A percentile compares a stretch with the other conserved stretches of the same genome.
Conservation (phyloP, 2,797 vertebrate genomes). For the Crocodylus rhombifer region DNA sequence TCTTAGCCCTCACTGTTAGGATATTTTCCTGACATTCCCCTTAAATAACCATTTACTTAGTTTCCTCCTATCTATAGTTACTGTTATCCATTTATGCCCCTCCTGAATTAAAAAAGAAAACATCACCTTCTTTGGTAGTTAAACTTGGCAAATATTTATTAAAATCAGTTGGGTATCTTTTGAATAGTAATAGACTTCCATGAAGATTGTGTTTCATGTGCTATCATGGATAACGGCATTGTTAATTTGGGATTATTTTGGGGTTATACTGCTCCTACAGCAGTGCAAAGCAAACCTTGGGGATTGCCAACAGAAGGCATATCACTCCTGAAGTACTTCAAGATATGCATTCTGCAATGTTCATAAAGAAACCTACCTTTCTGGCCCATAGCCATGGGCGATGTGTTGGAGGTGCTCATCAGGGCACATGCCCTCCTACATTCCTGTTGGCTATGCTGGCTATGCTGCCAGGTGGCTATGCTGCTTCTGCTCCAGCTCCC, state of each 20-base stretch:
- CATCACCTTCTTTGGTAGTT: not conserved
- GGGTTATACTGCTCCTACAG: not conserved
- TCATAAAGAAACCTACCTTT: not conserved
- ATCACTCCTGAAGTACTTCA: not conserved
- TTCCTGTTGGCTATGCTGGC: too few relatives aligned
- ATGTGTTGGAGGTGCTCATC: too few relatives aligned
- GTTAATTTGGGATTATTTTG: not conserved
- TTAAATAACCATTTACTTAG: not conserved
- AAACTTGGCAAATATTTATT: not conserved
- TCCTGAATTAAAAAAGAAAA: not conserved
- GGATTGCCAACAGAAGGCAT: not conserved
- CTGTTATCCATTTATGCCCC: rapidly evolving
- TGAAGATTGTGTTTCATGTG: not conserved
- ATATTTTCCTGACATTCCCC: not conserved
- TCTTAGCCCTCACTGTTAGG: not conserved
- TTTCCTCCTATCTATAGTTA: not conserved
- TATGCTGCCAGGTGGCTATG: too few relatives aligned
- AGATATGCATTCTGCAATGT: not conserved
- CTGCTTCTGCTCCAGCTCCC: too few relatives aligned
- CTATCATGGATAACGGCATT: not conserved
- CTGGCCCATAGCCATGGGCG: not conserved
- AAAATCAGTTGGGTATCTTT: not conserved
- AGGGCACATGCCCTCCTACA: too few relatives aligned
- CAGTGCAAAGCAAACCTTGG: not conserved
- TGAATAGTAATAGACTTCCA: not conserved